These are phyloP conservation scores for Myotis pilosus DNA, from an alignment of 2,797 vertebrate species.

Conservation along the genomic window DNA sequence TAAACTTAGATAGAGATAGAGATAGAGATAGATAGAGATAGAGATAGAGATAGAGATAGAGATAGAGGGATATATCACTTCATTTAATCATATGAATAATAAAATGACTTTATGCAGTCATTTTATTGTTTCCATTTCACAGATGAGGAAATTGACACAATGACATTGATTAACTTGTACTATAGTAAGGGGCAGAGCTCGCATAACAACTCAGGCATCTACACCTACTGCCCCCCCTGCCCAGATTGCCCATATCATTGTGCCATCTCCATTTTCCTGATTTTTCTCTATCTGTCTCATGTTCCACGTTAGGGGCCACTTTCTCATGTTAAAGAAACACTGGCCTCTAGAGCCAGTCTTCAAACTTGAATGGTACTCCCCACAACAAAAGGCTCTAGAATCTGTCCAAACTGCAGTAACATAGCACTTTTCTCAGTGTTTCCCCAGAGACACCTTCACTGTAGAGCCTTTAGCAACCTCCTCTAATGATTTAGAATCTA, in stretches of 20 bases:
- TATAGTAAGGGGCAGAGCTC: not conserved
- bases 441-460: not conserved
- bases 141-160: not conserved
- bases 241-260: no score
- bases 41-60: no score
- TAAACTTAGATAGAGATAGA: not conserved
- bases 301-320: not conserved
- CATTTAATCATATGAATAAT: not conserved
- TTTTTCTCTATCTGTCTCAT: not conserved
- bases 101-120: not conserved
- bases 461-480: not conserved
- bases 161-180: not conserved
- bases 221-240: not conserved
- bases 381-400: not conserved
- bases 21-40: no score
- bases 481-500: not conserved
- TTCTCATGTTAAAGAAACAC: not conserved
- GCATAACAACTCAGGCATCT: not conserved
- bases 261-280: not conserved
- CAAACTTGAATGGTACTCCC: not conserved
- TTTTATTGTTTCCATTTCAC: not conserved
- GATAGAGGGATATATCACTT: not conserved
- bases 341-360: not conserved
- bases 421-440: not conserved
- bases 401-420: not conserved